Conservation (phyloP, 1,140 invertebrate species). For the Trachymyrmex cornetzi region DNA sequence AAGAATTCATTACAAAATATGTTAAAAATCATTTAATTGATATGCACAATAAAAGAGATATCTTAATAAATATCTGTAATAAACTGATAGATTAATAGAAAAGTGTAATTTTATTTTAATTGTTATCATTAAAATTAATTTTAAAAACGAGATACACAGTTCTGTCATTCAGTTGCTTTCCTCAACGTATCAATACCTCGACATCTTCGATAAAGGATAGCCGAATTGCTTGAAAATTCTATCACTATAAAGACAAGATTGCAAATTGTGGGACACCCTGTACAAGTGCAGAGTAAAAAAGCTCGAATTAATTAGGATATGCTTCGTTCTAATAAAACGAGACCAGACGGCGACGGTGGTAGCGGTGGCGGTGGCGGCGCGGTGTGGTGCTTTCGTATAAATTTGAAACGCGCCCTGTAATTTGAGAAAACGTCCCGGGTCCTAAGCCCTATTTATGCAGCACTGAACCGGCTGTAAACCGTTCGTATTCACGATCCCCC, state of each 20-base stretch:
- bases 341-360: conserved; percentile 19
- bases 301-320: conserved; percentile 60
- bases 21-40: background rate
- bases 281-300: conserved; percentile 44
- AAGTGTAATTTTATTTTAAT: background rate
- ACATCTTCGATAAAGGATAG: background rate
- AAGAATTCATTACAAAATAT: background rate
- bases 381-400: conserved; percentile 58
- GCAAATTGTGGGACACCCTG: conserved; percentile 24
- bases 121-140: background rate
- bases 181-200: background rate
- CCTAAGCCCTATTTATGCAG: conserved; percentile 65
- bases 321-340: conserved; percentile 59
- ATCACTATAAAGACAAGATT: conserved; percentile 15
- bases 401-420: conserved; percentile 65
- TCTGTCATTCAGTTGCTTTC: background rate
- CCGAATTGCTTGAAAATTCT: background rate
- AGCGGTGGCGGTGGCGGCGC: conserved; percentile 23
- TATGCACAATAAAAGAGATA: background rate
- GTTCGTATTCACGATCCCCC: conserved; percentile 57
- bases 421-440: conserved; percentile 59
- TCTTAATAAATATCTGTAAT: background rate
- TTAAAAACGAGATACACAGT: background rate
- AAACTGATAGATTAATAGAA: background rate
- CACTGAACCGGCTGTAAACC: conserved; percentile 64